Evolutionary conservation across 2,113 vertebrate species (phyloP).

Genomic region (Bolborhynchus lineola): DNA sequence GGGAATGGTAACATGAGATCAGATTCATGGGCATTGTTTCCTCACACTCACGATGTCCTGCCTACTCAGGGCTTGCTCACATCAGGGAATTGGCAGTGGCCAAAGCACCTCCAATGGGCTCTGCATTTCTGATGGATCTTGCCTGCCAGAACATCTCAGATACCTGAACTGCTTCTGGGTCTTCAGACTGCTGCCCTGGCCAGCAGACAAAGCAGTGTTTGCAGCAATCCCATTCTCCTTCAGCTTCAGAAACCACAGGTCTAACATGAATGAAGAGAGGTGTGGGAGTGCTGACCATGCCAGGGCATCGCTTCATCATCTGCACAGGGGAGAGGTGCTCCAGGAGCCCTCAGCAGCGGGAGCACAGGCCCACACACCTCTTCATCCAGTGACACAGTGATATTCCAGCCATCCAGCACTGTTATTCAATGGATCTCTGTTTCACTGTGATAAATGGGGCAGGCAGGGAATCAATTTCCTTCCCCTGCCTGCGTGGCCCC

Average conservation of each 20-base stretch:
- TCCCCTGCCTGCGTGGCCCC: background rate
- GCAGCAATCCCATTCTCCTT: background rate
- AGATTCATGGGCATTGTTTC: background rate
- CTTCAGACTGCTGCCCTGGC: background rate
- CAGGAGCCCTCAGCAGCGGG: background rate
- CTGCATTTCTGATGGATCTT: background rate
- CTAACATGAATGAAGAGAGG: background rate
- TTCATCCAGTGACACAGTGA: background rate
- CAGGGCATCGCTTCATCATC: background rate
- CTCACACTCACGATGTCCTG: fast-evolving
- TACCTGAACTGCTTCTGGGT: background rate
- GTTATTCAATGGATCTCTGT: background rate
- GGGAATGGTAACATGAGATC: background rate
- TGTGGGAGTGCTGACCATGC: fast-evolving
- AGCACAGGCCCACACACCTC: background rate
- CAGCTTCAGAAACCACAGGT: background rate
- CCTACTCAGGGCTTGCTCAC: background rate
- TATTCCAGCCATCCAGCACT: background rate
- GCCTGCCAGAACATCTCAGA: background rate
- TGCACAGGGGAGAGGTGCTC: background rate
- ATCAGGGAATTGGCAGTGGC: background rate
- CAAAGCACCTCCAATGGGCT: background rate
- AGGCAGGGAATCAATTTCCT: conserved; percentile 24
- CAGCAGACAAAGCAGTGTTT: background rate
- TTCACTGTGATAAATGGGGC: conserved; percentile 25